Percentiles rank a stretch among this genome's conserved stretches.
Evolutionary conservation across 1,140 invertebrate species (phyloP).

Genomic region (Brachionus angularis): DNA sequence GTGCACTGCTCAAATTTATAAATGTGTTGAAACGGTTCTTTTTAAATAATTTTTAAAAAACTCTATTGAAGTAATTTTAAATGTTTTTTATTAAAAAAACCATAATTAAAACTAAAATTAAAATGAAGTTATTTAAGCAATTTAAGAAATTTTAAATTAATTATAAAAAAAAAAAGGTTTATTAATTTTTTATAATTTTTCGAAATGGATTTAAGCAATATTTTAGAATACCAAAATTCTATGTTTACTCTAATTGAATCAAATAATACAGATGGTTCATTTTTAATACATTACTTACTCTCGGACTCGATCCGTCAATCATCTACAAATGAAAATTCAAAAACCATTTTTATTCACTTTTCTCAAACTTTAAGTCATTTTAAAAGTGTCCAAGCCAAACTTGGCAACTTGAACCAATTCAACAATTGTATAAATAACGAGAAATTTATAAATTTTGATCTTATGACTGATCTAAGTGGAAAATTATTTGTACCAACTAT

Average conservation of each 20-base stretch:
- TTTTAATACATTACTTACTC: constrained; percentile 10
- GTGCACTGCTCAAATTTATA: no score
- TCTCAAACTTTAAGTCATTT: constrained; percentile 32
- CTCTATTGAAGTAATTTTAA: no score
- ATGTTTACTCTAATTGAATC: constrained; percentile 1
- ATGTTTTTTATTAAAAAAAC: no score
- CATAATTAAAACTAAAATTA: no score
- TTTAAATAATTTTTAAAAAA: no score
- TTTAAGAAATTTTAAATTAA: no score
- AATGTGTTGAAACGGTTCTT: no score
- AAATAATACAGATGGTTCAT: constrained; percentile 18
- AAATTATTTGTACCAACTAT: no score
- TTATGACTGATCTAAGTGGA: neutral
- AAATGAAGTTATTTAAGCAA: no score
- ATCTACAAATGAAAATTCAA: no score
- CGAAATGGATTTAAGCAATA: constrained; percentile 5
- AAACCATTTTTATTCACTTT: constrained; percentile 4
- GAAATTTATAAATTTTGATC: constrained; percentile 7
- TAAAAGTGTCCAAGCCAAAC: constrained; percentile 37
- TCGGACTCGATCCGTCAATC: neutral
- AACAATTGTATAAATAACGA: neutral
- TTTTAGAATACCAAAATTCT: constrained; percentile 2
- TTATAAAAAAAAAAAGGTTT: no score
- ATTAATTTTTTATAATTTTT: neutral
- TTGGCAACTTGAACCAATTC: neutral